phyloP scores from a whole-genome alignment of 2,797 vertebrate genomes.

The Saguinus oedipus region DNA sequence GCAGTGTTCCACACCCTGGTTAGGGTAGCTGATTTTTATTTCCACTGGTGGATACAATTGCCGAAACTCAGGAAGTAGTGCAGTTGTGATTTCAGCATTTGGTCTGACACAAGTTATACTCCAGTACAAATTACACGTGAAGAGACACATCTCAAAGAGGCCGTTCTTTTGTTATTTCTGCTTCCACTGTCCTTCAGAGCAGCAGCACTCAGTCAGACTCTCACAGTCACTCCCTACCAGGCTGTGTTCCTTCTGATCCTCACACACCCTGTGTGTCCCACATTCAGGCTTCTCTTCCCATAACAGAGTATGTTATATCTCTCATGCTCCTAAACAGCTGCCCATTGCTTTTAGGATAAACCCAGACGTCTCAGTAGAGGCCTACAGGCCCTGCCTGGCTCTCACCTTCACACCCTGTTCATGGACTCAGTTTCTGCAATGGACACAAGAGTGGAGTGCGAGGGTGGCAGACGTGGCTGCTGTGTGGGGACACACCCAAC shows the following conservation, averaged over 20 bases:
- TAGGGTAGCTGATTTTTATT: background rate
- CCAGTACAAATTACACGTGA: background rate
- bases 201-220: background rate
- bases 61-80: background rate
- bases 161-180: background rate
- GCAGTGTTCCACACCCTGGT: background rate
- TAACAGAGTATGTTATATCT: background rate
- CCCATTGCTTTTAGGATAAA: background rate
- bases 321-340: background rate
- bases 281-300: background rate
- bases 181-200: background rate
- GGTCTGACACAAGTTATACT: background rate
- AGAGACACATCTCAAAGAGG: background rate
- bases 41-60: background rate
- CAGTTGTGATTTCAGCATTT: background rate
- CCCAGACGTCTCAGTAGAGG: background rate
- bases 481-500: background rate
- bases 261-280: background rate
- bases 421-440: background rate
- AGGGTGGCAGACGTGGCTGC: background rate
- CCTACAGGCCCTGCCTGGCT: background rate
- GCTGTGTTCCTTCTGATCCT: background rate
- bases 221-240: background rate
- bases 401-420: background rate
- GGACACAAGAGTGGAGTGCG: rapidly evolving